Evolutionary conservation across 2,888 invertebrate genomes (phyloP).

Genomic region (Epicampocera succincta): DNA sequence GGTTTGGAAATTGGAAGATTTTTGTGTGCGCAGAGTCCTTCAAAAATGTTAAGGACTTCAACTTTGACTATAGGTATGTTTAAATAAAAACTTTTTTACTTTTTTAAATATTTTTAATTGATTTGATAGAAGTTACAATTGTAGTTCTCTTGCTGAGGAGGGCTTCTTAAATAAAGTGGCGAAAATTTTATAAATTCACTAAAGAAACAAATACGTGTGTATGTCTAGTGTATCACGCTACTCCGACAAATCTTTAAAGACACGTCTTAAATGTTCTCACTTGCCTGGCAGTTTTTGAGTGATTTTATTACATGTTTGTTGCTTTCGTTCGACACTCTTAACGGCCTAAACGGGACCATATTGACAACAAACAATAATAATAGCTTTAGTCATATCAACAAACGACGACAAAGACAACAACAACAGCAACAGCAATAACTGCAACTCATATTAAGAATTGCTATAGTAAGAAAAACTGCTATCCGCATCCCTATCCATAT

Average conservation of each 20-base stretch:
- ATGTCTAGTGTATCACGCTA: background rate
- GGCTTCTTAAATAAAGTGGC: too few species aligned
- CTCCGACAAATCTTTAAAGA: background rate
- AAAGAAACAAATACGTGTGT: too few species aligned
- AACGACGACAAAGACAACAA: too few species aligned
- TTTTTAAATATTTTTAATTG: too few species aligned
- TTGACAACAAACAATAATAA: constrained; percentile 53
- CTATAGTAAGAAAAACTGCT: constrained; percentile 35
- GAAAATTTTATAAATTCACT: too few species aligned
- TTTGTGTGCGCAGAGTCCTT: too few species aligned
- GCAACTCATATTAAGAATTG: constrained; percentile 49
- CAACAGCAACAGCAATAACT: constrained; percentile 8
- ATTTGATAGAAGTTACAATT: too few species aligned
- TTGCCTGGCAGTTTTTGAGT: background rate
- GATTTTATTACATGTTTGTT: constrained; percentile 43
- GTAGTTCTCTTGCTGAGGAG: too few species aligned
- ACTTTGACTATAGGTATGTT: too few species aligned
- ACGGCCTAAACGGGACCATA: constrained; percentile 60
- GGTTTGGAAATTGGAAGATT: too few species aligned
- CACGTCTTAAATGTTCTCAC: background rate
- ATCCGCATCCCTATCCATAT: constrained; percentile 28
- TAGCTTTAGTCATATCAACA: constrained; percentile 6
- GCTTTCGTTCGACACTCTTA: constrained; percentile 53
- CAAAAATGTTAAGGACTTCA: too few species aligned
- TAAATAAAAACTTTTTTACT: too few species aligned